A percentile compares a stretch with the other conserved stretches of the same genome.
These are phyloP conservation scores for Melipona beecheii DNA, from an alignment of 2,888 invertebrate genomes.

Conservation along the genomic window DNA sequence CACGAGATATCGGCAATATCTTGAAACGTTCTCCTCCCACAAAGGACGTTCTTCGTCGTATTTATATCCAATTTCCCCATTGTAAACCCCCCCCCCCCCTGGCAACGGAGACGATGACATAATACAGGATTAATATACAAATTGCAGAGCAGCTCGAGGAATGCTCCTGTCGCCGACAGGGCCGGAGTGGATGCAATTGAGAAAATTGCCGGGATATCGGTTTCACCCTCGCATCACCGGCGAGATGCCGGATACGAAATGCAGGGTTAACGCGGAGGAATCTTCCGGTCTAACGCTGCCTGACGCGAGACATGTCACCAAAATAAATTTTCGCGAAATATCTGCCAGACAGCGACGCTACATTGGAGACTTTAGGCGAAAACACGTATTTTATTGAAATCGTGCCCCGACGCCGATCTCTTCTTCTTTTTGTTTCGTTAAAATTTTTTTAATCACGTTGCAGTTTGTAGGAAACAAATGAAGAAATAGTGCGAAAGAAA, in stretches of 20 bases:
- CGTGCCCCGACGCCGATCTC: not conserved
- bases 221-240: slow-evolving; percentile 56
- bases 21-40: not conserved
- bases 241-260: slow-evolving; percentile 36
- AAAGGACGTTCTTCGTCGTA: not conserved
- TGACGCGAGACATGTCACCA: slow-evolving; percentile 28
- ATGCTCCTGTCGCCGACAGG: slow-evolving; percentile 25
- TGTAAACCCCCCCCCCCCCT: slow-evolving; percentile 7
- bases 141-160: slow-evolving; percentile 40
- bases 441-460: not conserved
- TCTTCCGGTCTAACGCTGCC: slow-evolving; percentile 60
- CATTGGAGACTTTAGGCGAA: slow-evolving; percentile 7
- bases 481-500: too few species aligned
- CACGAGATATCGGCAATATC: not conserved
- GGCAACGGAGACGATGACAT: slow-evolving; percentile 31
- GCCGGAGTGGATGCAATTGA: slow-evolving; percentile 60
- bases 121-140: slow-evolving; percentile 53
- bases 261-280: slow-evolving; percentile 51
- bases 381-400: not conserved
- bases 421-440: not conserved
- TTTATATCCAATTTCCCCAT: slow-evolving; percentile 22
- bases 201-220: slow-evolving; percentile 69
- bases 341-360: slow-evolving; percentile 5
- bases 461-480: not conserved
- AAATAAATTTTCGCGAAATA: slow-evolving; percentile 47